Evolutionary conservation across 2,113 vertebrate species (phyloP), one percentile per base, ranked within the genome.

Genomic region (Albula goreensis): DNA sequence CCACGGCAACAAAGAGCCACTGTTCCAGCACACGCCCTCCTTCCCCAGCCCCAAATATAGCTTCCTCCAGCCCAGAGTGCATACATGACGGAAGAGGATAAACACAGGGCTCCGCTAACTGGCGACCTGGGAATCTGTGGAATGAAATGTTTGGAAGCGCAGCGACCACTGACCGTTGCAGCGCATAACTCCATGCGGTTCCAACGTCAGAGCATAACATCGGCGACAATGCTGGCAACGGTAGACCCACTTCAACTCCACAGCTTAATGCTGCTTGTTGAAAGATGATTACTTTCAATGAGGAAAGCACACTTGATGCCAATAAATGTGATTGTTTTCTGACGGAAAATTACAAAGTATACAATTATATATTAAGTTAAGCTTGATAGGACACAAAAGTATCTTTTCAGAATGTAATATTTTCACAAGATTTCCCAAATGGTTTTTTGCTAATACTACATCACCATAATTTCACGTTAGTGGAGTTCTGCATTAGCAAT

Each of bases 1-100:
- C 85, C 56, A 60, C 85, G 31, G 41, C 84, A 80, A 85, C 85
- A 85, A 81, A 81, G 85, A 50, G 22, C 85, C 78, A 80, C 41
- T 85, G 85, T 85, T 80, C 6, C 57, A 60, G 15, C 84, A 66
- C 78, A 81, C 56, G 53, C 80, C 77, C 66, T 66, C 70, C 8
- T 70, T 78, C 25, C 66, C 70, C 19, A 57, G 12, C 25, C 77
- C 51, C 49, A 53, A 78, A 84, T 31, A 78, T 78, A 78, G 66
- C 66, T 13, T 84, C 83, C 83, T 66, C 83, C 50, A 63, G 7
- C 57, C 10, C 50, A 83, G 49, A 49, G 83, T 19, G 19, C 50
- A 51, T 25, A 52, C 80, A 31, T 17, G 22, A 25, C 52, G n/a
- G 51, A 53, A n/a, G 80, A 53, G 31, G 22, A 81, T 53, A 81